phyloP scores from a whole-genome alignment of 1,140 invertebrate species.

The Caenorhabditis remanei region DNA sequence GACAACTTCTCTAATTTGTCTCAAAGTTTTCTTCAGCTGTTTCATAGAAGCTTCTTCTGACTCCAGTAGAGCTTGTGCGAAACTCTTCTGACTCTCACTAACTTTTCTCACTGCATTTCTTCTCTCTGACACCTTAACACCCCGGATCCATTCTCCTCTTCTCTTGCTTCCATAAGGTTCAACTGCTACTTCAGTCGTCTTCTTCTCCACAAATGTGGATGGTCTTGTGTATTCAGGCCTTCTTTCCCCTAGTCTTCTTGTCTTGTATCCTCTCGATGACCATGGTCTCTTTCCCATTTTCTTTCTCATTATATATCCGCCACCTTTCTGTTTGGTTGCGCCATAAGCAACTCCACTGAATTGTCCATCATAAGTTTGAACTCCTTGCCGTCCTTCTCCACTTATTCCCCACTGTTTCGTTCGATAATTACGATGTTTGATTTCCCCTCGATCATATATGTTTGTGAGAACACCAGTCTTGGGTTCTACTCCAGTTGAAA shows the following conservation, averaged over 20 bases:
- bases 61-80: slow-evolving; percentile 12
- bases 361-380: slow-evolving; percentile 38
- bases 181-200: neutral
- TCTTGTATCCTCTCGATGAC: neutral
- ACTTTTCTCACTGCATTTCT: slow-evolving; percentile 26
- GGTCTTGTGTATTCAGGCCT: slow-evolving; percentile 35
- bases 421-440: slow-evolving; percentile 17
- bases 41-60: slow-evolving; percentile 41
- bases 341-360: slow-evolving; percentile 46
- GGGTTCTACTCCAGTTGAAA: neutral
- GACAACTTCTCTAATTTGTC: slow-evolving; percentile 30
- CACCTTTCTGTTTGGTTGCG: slow-evolving; percentile 26
- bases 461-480: slow-evolving; percentile 35
- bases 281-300: slow-evolving; percentile 21
- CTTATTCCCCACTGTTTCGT: slow-evolving; percentile 37
- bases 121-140: slow-evolving; percentile 9
- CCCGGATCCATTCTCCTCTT: slow-evolving; percentile 33
- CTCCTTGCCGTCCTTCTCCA: slow-evolving; percentile 14
- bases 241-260: slow-evolving; percentile 5
- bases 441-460: slow-evolving; percentile 11
- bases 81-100: slow-evolving; percentile 9
- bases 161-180: slow-evolving; percentile 29
- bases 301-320: slow-evolving; percentile 33
- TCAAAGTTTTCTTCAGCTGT: slow-evolving; percentile 41
- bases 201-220: slow-evolving; percentile 43